Percentiles rank a stretch among this genome's conserved stretches.
Evolutionary conservation across 2,113 vertebrate genomes (phyloP).

Genomic region (Chinchilla lanigera): DNA sequence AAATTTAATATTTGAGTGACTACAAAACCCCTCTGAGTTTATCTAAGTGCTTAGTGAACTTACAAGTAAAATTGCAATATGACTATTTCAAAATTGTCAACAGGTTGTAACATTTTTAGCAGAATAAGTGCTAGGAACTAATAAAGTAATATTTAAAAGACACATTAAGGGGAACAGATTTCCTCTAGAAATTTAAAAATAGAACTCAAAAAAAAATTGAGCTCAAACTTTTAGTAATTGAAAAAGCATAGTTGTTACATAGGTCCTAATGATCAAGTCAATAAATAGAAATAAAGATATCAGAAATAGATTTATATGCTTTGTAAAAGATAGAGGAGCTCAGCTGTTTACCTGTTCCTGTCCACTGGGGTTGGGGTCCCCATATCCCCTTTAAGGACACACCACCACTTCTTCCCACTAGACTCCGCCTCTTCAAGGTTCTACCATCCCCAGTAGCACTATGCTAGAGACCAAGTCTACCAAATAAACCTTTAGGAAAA

Average conservation of each 20-base stretch:
- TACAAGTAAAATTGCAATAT: background rate
- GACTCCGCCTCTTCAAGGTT: background rate
- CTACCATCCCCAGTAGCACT: background rate
- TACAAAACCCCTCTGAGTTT: background rate
- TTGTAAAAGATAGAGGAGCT: background rate
- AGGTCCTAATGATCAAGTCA: background rate
- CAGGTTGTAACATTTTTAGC: background rate
- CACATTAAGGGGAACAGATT: background rate
- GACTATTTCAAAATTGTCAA: background rate
- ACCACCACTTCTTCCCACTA: background rate
- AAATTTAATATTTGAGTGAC: background rate
- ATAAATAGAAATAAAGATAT: background rate
- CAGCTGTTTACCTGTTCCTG: background rate
- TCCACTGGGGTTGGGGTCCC: too few relatives aligned
- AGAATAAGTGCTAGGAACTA: background rate
- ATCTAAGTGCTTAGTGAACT: background rate
- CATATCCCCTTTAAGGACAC: too few relatives aligned
- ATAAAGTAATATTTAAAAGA: background rate
- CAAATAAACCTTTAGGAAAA: background rate
- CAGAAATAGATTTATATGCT: background rate
- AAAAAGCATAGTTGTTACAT: background rate
- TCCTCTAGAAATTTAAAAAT: background rate
- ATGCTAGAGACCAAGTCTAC: background rate
- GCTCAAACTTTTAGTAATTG: background rate
- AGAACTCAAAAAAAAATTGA: background rate